phyloP scores from a whole-genome alignment of 2,113 vertebrate genomes.

The Ranitomeya variabilis region DNA sequence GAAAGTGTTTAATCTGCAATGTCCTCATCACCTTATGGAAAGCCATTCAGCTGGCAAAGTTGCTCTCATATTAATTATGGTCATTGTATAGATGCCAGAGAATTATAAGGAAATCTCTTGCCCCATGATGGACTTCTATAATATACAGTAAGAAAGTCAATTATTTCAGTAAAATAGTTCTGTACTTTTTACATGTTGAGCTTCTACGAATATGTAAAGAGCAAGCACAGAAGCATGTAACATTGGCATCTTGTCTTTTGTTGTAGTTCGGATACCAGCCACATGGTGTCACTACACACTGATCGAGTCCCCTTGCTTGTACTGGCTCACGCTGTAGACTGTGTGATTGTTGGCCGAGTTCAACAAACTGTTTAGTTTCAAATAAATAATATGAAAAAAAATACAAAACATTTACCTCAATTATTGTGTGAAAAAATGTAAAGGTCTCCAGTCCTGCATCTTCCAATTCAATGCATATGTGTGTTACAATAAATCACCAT shows the following conservation, averaged over 20 bases:
- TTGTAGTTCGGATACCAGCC: conserved; percentile 27
- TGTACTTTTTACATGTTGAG: background rate
- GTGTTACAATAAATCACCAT: no score
- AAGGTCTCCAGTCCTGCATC: no score
- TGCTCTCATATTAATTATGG: no score
- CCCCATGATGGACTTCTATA: no score
- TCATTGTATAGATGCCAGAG: no score
- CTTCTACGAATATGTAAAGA: background rate
- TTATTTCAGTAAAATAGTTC: background rate
- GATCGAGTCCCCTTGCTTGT: background rate
- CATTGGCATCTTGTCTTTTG: background rate
- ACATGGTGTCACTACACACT: conserved; percentile 46
- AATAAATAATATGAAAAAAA: background rate
- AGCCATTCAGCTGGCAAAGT: no score
- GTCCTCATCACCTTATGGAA: no score
- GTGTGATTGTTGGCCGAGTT: background rate
- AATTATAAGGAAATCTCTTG: no score
- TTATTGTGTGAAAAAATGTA: background rate
- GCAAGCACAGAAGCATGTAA: background rate
- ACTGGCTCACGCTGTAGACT: background rate
- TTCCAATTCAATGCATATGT: no score
- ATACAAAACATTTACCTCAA: background rate
- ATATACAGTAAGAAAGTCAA: background rate
- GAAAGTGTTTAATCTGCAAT: no score
- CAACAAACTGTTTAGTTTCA: background rate